A percentile compares a stretch with the other conserved stretches of the same genome.
phyloP scores from a whole-genome alignment of 2,113 vertebrate species.

The Argyrosomus japonicus region DNA sequence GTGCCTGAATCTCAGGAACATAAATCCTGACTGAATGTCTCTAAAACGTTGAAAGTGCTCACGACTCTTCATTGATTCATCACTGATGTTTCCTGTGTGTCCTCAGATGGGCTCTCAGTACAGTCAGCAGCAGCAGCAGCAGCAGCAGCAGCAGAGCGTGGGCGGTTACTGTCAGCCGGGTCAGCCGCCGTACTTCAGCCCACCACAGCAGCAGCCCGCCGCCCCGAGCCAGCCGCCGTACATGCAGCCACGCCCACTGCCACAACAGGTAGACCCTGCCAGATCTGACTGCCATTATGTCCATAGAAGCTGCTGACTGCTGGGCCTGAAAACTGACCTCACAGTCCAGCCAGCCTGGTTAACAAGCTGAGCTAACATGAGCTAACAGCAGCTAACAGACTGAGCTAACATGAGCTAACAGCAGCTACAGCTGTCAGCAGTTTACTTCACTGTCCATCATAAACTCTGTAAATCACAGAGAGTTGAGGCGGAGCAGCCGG shows the following conservation, averaged over 20 bases:
- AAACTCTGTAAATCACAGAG: too few relatives aligned
- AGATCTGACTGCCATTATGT: neutral
- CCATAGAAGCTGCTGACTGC: too few relatives aligned
- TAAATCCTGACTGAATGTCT: too few relatives aligned
- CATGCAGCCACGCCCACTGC: conserved; percentile 90
- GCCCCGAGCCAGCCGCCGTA: conserved; percentile 90
- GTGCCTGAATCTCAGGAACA: too few relatives aligned
- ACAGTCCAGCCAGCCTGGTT: too few relatives aligned
- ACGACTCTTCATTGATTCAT: neutral
- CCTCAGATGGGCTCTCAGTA: conserved; percentile 92
- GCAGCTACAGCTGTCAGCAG: too few relatives aligned
- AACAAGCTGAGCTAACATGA: too few relatives aligned
- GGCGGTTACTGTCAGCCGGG: conserved; percentile 92
- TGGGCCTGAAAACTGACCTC: too few relatives aligned
- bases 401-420: too few relatives aligned
- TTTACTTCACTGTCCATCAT: too few relatives aligned
- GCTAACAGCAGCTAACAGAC: too few relatives aligned
- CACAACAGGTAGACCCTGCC: conserved; percentile 86
- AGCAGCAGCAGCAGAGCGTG: conserved; percentile 85
- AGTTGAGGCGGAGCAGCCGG: too few relatives aligned
- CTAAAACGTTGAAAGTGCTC: neutral
- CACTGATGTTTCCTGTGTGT: neutral
- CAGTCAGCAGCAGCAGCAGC: conserved; percentile 77
- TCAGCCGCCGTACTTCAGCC: conserved; percentile 93
- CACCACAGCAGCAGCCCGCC: conserved; percentile 89